Percentiles rank a stretch among this genome's conserved stretches.
Evolutionary conservation across 2,888 invertebrate species (phyloP).

Genomic region (Cactoblastis cactorum): DNA sequence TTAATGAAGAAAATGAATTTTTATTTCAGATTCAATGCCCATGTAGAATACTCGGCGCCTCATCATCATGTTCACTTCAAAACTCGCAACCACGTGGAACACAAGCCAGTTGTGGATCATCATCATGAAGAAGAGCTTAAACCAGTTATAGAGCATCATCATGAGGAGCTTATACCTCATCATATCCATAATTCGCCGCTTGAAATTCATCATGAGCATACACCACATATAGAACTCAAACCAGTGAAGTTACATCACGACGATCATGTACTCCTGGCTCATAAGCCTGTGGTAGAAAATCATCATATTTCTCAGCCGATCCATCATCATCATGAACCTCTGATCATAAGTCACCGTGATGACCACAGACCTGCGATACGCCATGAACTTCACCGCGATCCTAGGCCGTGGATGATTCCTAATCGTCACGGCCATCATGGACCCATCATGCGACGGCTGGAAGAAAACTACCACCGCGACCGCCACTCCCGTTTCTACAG

Average conservation of each 20-base stretch:
- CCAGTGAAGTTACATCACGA: background rate
- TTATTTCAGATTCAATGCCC: slow-evolving; percentile 33
- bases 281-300: background rate
- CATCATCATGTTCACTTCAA: slow-evolving; percentile 29
- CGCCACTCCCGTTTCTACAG: slow-evolving; percentile 17
- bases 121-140: background rate
- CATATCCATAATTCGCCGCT: too few relatives aligned
- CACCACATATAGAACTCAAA: background rate
- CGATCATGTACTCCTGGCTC: background rate
- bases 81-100: slow-evolving; percentile 14
- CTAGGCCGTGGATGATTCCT: background rate
- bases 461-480: slow-evolving; percentile 19
- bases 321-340: slow-evolving; percentile 14
- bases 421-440: background rate
- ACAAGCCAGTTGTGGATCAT: slow-evolving; percentile 13
- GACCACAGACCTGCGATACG: slow-evolving; percentile 10
- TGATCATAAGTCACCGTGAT: slow-evolving; percentile 3
- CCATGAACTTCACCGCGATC: background rate
- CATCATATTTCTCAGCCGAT: background rate
- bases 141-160: background rate
- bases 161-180: too few relatives aligned
- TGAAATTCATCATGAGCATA: background rate
- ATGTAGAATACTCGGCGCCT: slow-evolving; percentile 33
- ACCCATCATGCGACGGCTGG: background rate
- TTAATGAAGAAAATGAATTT: too few relatives aligned